These are phyloP conservation scores for Pandemis corylana DNA, from an alignment of 2,888 invertebrate genomes.

Conservation along the genomic window DNA sequence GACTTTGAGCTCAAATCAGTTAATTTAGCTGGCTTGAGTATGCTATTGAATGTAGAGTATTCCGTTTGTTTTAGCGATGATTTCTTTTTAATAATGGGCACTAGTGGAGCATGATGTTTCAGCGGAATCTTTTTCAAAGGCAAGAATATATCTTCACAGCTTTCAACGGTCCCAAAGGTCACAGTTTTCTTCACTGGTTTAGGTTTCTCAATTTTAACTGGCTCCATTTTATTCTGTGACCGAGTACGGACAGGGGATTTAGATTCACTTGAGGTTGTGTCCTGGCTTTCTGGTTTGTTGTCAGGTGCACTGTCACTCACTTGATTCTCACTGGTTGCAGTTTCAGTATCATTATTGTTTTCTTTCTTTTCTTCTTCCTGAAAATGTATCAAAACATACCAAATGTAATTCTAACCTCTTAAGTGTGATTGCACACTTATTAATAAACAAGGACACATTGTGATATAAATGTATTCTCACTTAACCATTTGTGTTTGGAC, in stretches of 20 bases:
- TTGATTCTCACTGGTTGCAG: constrained; percentile 63
- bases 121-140: constrained; percentile 84
- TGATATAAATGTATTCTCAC: not conserved
- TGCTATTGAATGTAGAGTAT: constrained; percentile 84
- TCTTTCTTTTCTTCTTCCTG: constrained; percentile 84
- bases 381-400: constrained; percentile 48
- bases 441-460: not conserved
- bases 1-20: constrained; percentile 86
- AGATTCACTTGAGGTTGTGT: constrained; percentile 59
- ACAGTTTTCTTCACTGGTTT: constrained; percentile 86
- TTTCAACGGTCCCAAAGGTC: constrained; percentile 87
- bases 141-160: constrained; percentile 85
- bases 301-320: constrained; percentile 56
- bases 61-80: constrained; percentile 84
- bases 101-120: constrained; percentile 85
- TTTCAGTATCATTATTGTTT: constrained; percentile 74
- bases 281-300: constrained; percentile 57
- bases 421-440: not conserved
- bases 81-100: constrained; percentile 87
- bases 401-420: constrained; percentile 27
- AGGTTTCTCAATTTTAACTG: constrained; percentile 72
- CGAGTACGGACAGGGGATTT: constrained; percentile 79
- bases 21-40: constrained; percentile 86
- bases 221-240: constrained; percentile 83
- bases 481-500: not conserved